Evolutionary conservation across 2,888 invertebrate genomes (phyloP), one percentile per base, ranked within the genome.

Genomic region (Ametastegia equiseti): DNA sequence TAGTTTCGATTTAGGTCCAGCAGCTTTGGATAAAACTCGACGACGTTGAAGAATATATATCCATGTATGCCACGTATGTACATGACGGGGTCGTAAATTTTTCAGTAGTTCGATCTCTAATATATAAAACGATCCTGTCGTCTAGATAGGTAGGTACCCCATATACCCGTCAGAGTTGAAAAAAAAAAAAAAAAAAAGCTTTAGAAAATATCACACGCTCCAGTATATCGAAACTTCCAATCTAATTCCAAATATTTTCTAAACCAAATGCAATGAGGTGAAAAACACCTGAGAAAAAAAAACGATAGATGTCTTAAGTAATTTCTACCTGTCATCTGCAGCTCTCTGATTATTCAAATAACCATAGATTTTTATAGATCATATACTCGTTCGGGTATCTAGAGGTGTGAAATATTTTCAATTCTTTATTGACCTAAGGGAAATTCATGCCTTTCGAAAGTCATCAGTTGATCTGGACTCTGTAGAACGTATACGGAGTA

Each of bases 231-330:
- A 9, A 23, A 47, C 71, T 71, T 47, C 15, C 47, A 36, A 71
- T 71, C 71, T 71, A 27, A 71, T 71, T 71, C 45, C 23, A 71
- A 71, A 71, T 45, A 47, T 71, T 47, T 67, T 60, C 19, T 67
- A 6, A 30, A 15, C 71, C 5, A n/a, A 71, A 47, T 47, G 30
- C 45, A 30, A 71, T 47, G 47, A n/a, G n/a, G n/a, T n/a, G n/a
- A 71, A 67, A 71, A 30, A 45, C 45, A 6, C 23, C 7, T 19
- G 45, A 27, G 11, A 15, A 47, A 39, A 15, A 27, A 27, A 9
- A 19, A 13, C 45, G 45, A 69, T 45, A 15, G 27, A 69, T 27
- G 69, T 69, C 7, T 27, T 13, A 5, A n/a, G 47, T 36, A 13
- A 47, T 42, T 30, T 71, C 39, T 45, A 3, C 4, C 9, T n/a